phyloP scores from a whole-genome alignment of 30 jellyfish, hydroid and myxozoan genomes.

The Turritopsis dohrnii region DNA sequence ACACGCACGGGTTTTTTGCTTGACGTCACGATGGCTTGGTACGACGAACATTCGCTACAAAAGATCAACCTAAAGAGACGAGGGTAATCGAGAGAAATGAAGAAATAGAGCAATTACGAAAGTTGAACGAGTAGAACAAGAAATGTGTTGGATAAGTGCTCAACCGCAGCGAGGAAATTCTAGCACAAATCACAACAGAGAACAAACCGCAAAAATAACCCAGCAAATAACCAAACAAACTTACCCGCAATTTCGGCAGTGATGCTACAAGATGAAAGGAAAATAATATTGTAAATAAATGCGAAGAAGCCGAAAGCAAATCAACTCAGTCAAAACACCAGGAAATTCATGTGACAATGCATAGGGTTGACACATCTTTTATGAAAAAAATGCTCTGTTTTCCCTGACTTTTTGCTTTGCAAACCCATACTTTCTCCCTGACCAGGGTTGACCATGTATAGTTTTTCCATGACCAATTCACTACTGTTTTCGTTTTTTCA shows the following conservation, averaged over 20 bases:
- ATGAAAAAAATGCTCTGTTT: too few species aligned
- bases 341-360: too few species aligned
- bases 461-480: too few species aligned
- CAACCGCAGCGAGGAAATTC: not conserved
- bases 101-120: not conserved
- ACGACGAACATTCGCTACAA: conserved; percentile 66
- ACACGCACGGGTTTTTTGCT: conserved; percentile 82
- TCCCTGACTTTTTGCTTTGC: too few species aligned
- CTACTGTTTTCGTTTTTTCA: too few species aligned
- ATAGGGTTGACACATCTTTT: too few species aligned
- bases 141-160: not conserved
- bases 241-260: conserved; percentile 95
- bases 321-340: too few species aligned
- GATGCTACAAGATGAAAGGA: conserved; percentile 62
- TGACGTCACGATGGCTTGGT: conserved; percentile 59
- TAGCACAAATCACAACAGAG: too few species aligned
- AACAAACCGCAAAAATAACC: too few species aligned
- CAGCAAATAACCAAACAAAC: not conserved
- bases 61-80: conserved; percentile 43
- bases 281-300: not conserved
- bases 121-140: not conserved
- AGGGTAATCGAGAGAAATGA: not conserved
- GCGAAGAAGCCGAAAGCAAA: not conserved
- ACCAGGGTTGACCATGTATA: too few species aligned
- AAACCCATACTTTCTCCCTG: too few species aligned